Evolutionary conservation across 2,888 invertebrate genomes (phyloP), one percentile per base, ranked within the genome.

Genomic region (Iphiclides podalirius): DNA sequence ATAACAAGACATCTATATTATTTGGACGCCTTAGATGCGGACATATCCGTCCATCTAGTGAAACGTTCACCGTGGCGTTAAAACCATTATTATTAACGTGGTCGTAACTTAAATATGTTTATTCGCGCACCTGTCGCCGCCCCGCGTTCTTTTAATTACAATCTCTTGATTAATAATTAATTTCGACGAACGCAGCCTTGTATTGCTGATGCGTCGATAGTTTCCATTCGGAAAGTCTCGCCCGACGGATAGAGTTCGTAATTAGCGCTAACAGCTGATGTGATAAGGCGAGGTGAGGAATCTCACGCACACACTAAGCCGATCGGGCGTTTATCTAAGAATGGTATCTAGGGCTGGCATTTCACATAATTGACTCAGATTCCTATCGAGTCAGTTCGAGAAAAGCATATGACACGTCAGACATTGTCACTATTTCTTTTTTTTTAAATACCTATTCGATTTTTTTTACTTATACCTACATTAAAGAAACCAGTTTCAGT

Each of bases 91-190:
- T 57, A 58, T 63, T 59, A 57, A 58, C 62, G 54, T 57, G 55
- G 54, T 64, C 61, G 59, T 64, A 61, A 66, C 55, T 52, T 60
- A 60, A 57, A 57, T 67, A 31, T 70, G 71, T 70, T 64, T 63
- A 72, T 68, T 60, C 67, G 60, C 58, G 59, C 73, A 72, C 72
- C 72, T 72, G 70, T 68, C 68, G 51, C 47, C 52, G 53, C 48
- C 54, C 58, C 60, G 53, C 51, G 59, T 61, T 64, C 58, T 60
- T 31, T 59, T 40, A 42, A 50, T 49, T 48, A 51, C 45, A 45
- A 51, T 51, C 47, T 58, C 60, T 61, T 67, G 63, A 67, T 67
- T 66, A 64, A 64, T 62, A 64, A 63, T 58, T 63, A 63, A 61
- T 64, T 66, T 63, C 55, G 47, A 57, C 53, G 51, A n/a, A n/a